Percentiles rank a stretch among this genome's conserved stretches.
Evolutionary conservation across 2,113 vertebrate genomes (phyloP).

Genomic region (Microtus oregoni): DNA sequence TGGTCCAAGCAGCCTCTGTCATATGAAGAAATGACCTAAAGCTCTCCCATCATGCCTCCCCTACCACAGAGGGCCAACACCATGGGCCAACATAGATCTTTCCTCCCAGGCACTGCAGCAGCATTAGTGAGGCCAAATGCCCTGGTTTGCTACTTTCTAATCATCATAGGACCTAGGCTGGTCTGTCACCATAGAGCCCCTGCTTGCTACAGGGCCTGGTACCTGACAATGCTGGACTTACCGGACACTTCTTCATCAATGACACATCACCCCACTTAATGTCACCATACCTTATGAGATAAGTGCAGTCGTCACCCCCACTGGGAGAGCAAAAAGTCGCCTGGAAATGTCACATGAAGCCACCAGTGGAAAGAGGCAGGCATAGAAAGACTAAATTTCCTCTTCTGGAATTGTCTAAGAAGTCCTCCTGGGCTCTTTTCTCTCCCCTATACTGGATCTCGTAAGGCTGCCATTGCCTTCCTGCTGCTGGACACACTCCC

Average conservation of each 20-base stretch:
- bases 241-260: background rate
- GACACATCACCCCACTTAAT: background rate
- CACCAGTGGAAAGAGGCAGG: background rate
- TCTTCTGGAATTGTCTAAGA: background rate
- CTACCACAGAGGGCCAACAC: too few relatives aligned
- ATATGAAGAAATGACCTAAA: too few relatives aligned
- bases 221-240: background rate
- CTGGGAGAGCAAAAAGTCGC: background rate
- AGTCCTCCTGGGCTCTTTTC: background rate
- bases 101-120: background rate
- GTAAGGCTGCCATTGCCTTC: background rate
- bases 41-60: background rate
- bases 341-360: background rate
- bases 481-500: background rate
- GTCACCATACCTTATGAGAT: background rate
- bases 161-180: background rate
- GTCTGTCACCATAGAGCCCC: background rate
- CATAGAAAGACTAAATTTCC: background rate
- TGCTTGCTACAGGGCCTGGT: background rate
- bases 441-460: background rate
- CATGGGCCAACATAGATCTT: background rate
- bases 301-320: rapidly evolving
- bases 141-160: background rate
- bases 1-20: background rate
- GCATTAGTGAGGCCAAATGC: background rate